Evolutionary conservation across 2,113 vertebrate genomes (phyloP).

Genomic region (Dolichallabes microphthalmus): DNA sequence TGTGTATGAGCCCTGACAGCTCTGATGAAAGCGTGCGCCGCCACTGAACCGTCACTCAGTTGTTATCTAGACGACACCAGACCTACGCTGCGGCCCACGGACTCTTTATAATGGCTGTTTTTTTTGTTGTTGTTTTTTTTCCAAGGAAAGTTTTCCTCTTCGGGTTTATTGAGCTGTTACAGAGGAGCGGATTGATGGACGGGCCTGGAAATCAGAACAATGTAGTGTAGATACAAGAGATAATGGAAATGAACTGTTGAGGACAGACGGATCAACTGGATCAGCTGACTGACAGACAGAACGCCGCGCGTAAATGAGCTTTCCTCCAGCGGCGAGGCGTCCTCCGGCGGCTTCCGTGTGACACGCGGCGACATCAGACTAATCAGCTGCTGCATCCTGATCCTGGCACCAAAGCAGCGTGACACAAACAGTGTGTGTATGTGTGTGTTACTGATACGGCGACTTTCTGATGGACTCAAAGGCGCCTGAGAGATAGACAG

Average conservation of each 20-base stretch:
- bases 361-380: constrained; percentile 44
- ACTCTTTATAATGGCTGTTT: background rate
- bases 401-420: constrained; percentile 22
- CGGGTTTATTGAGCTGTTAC: background rate
- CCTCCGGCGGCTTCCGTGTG: constrained; percentile 32
- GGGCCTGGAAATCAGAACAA: background rate
- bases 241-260: constrained; percentile 6
- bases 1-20: background rate
- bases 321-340: constrained; percentile 13
- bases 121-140: too few species aligned
- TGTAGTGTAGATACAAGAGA: background rate
- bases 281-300: background rate
- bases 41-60: background rate
- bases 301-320: constrained; percentile 15
- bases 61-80: constrained; percentile 8
- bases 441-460: constrained; percentile 5
- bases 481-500: constrained; percentile 31
- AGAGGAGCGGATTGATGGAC: background rate
- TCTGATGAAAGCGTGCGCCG: background rate
- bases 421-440: constrained; percentile 18
- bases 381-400: constrained; percentile 48
- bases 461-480: constrained; percentile 34
- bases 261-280: background rate
- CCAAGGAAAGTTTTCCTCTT: background rate
- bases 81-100: background rate